Percentiles rank a stretch among this genome's conserved stretches.
Conservation (phyloP, 2,888 invertebrate genomes). For the Melikaiella ostensackeni region DNA sequence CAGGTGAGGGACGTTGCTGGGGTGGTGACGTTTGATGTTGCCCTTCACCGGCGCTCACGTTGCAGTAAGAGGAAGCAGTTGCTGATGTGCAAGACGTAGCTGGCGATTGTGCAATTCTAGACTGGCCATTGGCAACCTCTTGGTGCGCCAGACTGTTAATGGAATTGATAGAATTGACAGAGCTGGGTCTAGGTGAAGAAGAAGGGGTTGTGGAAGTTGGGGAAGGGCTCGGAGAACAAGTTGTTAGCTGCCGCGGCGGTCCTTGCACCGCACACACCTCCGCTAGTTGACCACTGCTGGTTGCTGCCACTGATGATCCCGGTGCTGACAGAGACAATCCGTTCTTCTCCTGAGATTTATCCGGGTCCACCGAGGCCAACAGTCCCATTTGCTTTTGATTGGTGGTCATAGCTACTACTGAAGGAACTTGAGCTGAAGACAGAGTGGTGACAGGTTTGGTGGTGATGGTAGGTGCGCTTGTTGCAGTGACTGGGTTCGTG, state of each 20-base stretch:
- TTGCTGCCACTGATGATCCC: conserved; percentile 55
- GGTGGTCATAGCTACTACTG: conserved; percentile 70
- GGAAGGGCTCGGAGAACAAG: conserved; percentile 74
- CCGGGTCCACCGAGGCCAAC: conserved; percentile 67
- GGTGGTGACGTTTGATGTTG: conserved; percentile 71
- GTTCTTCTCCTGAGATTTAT: conserved; percentile 70
- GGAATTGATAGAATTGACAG: conserved; percentile 70
- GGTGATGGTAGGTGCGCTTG: conserved; percentile 76
- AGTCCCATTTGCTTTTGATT: conserved; percentile 72
- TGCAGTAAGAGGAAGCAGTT: conserved; percentile 66
- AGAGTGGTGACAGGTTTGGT: conserved; percentile 71
- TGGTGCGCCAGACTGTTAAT: conserved; percentile 71
- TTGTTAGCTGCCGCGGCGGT: conserved; percentile 76
- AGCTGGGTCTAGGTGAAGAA: conserved; percentile 73
- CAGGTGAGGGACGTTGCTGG: conserved; percentile 65
- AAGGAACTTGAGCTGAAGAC: conserved; percentile 69
- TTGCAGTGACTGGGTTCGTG: conserved; percentile 76
- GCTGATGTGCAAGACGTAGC: conserved; percentile 56
- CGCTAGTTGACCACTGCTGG: conserved; percentile 74
- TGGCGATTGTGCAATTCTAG: conserved; percentile 71
- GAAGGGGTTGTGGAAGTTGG: conserved; percentile 71
- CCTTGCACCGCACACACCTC: conserved; percentile 78
- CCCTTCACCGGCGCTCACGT: conserved; percentile 70
- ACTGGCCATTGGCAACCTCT: conserved; percentile 65
- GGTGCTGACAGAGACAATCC: conserved; percentile 66